A percentile compares a stretch with the other conserved stretches of the same genome.
phyloP scores from a whole-genome alignment of 2,797 vertebrate genomes.

The Pipistrellus pygmaeus region DNA sequence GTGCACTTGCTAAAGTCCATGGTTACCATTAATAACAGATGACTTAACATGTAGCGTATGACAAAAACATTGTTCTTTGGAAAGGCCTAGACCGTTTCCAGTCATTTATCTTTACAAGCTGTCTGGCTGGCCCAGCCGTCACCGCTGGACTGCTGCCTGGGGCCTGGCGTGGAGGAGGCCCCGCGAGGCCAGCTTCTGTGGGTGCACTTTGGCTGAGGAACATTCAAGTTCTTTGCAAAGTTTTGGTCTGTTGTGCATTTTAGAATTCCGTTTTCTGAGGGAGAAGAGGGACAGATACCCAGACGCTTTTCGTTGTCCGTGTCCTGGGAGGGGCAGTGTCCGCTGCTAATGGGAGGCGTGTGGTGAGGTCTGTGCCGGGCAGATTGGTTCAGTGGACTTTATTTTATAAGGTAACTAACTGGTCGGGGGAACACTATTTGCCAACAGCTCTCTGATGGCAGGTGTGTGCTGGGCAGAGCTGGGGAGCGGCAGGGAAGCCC shows the following conservation, averaged over 20 bases:
- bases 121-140: neutral
- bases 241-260: neutral
- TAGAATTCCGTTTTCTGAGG: neutral
- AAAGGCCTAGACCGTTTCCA: conserved; percentile 14
- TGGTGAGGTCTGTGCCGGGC: neutral
- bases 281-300: neutral
- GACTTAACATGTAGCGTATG: neutral
- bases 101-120: neutral
- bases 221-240: neutral
- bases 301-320: neutral
- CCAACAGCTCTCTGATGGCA: neutral
- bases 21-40: conserved; percentile 7
- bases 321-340: neutral
- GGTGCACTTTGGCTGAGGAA: neutral
- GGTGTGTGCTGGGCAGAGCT: neutral
- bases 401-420: neutral
- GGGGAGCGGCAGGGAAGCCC: neutral
- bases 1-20: neutral
- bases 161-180: neutral
- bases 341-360: neutral
- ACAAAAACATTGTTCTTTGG: neutral
- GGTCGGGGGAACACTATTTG: neutral
- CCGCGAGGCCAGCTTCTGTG: neutral
- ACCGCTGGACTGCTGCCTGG: neutral
- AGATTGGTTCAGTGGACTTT: neutral